Evolutionary conservation across 1,140 invertebrate species (phyloP).

Genomic region (Drosophila athabasca): DNA sequence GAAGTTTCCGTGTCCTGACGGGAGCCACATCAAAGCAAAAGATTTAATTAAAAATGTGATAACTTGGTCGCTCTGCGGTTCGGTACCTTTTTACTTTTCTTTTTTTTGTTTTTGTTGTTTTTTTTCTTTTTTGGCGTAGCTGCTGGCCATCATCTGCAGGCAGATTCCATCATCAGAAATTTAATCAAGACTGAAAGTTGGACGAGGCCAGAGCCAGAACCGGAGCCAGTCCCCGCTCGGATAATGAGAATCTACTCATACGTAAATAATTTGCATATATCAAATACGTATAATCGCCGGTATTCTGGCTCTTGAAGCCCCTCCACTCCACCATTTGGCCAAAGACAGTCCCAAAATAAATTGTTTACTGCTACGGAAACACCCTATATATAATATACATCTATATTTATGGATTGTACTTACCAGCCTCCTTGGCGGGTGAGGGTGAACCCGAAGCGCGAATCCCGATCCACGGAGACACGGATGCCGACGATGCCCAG

Average conservation of each 20-base stretch:
- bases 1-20: conserved; percentile 8
- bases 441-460: conserved; percentile 97
- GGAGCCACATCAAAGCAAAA: conserved; percentile 63
- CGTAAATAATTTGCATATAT: conserved; percentile 71
- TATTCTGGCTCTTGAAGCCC: too few species aligned
- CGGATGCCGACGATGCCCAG: conserved; percentile 97
- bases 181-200: conserved; percentile 61
- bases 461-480: conserved; percentile 96
- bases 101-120: background rate
- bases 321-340: too few species aligned
- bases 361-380: too few species aligned
- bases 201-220: conserved; percentile 7
- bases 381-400: too few species aligned
- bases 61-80: conserved; percentile 45
- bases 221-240: background rate
- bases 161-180: conserved; percentile 64
- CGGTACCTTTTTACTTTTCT: conserved; percentile 12
- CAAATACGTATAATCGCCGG: conserved; percentile 2
- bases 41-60: conserved; percentile 79
- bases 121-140: background rate
- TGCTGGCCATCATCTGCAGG: conserved; percentile 38
- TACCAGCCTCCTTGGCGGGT: conserved; percentile 97
- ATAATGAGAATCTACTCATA: conserved; percentile 67
- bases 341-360: too few species aligned
- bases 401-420: too few species aligned